A percentile compares a stretch with the other conserved stretches of the same genome.
Evolutionary conservation across 92 coral and sea anemone genomes (phyloP).

Genomic region (Pocillopora grandis): DNA sequence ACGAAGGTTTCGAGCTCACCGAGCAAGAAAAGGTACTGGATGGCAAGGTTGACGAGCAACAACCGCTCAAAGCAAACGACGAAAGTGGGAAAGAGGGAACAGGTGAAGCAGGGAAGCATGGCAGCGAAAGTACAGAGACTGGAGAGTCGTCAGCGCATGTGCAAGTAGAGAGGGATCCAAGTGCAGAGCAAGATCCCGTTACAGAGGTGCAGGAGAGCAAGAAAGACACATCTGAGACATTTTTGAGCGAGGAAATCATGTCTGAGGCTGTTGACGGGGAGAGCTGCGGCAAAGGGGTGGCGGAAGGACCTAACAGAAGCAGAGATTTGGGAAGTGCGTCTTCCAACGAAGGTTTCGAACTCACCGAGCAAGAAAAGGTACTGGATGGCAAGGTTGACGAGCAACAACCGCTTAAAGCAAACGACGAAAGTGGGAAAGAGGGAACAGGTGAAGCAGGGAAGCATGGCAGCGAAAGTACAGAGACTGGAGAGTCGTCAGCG

Average conservation of each 20-base stretch:
- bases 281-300: not conserved
- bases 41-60: not conserved
- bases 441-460: not conserved
- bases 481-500: not conserved
- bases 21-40: not conserved
- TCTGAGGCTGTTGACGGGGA: not conserved
- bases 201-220: not conserved
- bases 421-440: not conserved
- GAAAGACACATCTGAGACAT: not conserved
- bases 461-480: not conserved
- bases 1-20: constrained; percentile 18
- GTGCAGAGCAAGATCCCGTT: not conserved
- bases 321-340: constrained; percentile 5
- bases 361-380: not conserved
- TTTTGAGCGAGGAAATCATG: no score
- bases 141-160: not conserved
- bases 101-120: not conserved
- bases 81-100: not conserved
- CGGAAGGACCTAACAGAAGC: not conserved
- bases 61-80: not conserved
- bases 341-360: constrained; percentile 28
- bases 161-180: not conserved
- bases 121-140: not conserved
- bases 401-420: not conserved
- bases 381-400: not conserved